phyloP scores from a whole-genome alignment of 2,113 vertebrate genomes.

The Pelodiscus sinensis region DNA sequence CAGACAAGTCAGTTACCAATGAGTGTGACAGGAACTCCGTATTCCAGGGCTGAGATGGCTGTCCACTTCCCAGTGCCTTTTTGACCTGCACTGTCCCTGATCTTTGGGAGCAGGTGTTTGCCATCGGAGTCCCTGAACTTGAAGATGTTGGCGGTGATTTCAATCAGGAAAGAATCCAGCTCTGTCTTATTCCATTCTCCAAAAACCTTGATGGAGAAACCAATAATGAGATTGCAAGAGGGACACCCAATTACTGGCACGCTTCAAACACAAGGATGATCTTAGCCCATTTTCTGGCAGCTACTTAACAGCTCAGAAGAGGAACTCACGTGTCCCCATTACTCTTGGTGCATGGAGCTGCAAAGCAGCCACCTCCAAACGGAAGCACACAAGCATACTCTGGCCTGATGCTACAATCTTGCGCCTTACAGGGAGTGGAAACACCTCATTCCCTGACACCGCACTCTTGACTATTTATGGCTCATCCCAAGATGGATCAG shows the following conservation, averaged over 20 bases:
- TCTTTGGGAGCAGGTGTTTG: conserved; percentile 90
- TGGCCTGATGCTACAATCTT: neutral
- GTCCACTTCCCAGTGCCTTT: conserved; percentile 99
- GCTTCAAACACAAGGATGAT: neutral
- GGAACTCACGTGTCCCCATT: neutral
- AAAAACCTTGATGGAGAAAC: conserved; percentile 81
- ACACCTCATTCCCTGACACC: neutral
- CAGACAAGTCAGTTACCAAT: conserved; percentile 83
- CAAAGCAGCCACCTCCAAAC: neutral
- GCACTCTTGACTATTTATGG: neutral
- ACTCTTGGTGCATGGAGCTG: neutral
- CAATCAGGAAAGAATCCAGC: conserved; percentile 96
- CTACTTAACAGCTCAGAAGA: neutral
- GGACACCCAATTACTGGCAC: neutral
- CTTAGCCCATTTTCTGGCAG: neutral
- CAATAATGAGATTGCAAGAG: neutral
- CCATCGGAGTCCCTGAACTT: conserved; percentile 88
- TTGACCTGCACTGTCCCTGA: conserved; percentile 94
- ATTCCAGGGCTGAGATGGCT: conserved; percentile 93
- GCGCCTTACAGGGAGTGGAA: neutral
- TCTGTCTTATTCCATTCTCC: conserved; percentile 96
- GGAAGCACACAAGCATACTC: neutral
- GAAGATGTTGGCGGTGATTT: conserved; percentile 96
- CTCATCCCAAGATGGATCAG: neutral
- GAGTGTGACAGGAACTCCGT: conserved; percentile 93